Percentiles rank a stretch among this genome's conserved stretches.
phyloP scores from a whole-genome alignment of 2,797 vertebrate genomes.

The Chelmon rostratus region DNA sequence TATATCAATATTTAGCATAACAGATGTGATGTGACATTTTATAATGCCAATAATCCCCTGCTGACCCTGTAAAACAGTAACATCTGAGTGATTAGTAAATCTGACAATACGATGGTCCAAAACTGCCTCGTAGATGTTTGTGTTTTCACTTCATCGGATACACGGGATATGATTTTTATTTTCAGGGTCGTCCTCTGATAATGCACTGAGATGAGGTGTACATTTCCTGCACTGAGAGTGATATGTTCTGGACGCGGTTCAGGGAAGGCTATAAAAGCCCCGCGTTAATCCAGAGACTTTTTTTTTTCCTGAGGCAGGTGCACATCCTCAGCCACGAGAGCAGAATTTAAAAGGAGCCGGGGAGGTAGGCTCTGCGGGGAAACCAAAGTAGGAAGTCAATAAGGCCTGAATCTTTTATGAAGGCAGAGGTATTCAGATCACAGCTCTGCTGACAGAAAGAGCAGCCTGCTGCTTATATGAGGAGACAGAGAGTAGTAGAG shows the following conservation, averaged over 20 bases:
- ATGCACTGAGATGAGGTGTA: conserved; percentile 32
- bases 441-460: conserved; percentile 86
- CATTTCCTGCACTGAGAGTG: conserved; percentile 34
- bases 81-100: conserved; percentile 58
- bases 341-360: conserved; percentile 78
- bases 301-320: conserved; percentile 67
- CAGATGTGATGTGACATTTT: conserved; percentile 81
- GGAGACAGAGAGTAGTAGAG: conserved; percentile 76
- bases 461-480: conserved; percentile 87
- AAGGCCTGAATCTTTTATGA: conserved; percentile 94
- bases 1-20: conserved; percentile 81
- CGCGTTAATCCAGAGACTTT: conserved; percentile 50
- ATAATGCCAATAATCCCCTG: conserved; percentile 79
- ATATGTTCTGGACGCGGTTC: conserved; percentile 51
- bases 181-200: conserved; percentile 43
- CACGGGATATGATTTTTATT: conserved; percentile 37
- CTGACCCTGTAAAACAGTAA: conserved; percentile 63
- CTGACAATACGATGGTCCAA: conserved; percentile 13
- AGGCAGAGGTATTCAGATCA: conserved; percentile 94
- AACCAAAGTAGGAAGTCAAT: conserved; percentile 88
- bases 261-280: conserved; percentile 67
- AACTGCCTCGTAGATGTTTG: conserved; percentile 2
- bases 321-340: conserved; percentile 76
- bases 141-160: conserved; percentile 33
- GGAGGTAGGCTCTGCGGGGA: conserved; percentile 74